Conservation (phyloP, 1,140 invertebrate species). For the Drosophila nannoptera region DNA sequence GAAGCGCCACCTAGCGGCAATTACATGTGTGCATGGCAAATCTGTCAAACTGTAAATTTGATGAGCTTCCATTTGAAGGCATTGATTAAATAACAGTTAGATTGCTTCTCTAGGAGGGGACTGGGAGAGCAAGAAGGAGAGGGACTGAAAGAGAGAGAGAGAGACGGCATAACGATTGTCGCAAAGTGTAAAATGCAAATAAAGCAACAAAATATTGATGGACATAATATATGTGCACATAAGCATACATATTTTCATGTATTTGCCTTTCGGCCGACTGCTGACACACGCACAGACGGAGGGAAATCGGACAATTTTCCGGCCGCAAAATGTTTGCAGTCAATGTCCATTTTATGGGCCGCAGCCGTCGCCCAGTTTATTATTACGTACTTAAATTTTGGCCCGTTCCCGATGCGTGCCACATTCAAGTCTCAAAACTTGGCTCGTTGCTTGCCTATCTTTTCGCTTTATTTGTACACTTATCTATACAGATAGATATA, state of each 20-base stretch:
- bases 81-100: conserved; percentile 22
- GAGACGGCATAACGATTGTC: not conserved
- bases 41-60: conserved; percentile 21
- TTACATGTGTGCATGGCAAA: not conserved
- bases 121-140: not conserved
- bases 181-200: conserved; percentile 34
- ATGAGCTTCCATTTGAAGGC: conserved; percentile 1
- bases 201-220: conserved; percentile 20
- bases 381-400: conserved; percentile 37
- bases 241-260: conserved; percentile 36
- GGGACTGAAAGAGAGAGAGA: not conserved
- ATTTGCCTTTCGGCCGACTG: conserved; percentile 8
- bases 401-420: conserved; percentile 12
- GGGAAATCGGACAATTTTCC: conserved; percentile 22
- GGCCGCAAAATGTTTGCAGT: conserved; percentile 71
- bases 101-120: too few relatives aligned
- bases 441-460: conserved; percentile 11
- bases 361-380: conserved; percentile 29
- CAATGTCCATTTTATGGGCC: conserved; percentile 48
- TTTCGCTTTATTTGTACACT: conserved; percentile 11
- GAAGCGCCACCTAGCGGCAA: conserved; percentile 14
- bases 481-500: not conserved
- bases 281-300: conserved; percentile 19
- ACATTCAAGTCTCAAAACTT: conserved; percentile 35
- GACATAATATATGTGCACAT: conserved; percentile 36